Percentiles rank a stretch among this genome's conserved stretches.
These are phyloP conservation scores for Chrysemys picta DNA, from an alignment of 2,113 vertebrate genomes.

Conservation along the genomic window DNA sequence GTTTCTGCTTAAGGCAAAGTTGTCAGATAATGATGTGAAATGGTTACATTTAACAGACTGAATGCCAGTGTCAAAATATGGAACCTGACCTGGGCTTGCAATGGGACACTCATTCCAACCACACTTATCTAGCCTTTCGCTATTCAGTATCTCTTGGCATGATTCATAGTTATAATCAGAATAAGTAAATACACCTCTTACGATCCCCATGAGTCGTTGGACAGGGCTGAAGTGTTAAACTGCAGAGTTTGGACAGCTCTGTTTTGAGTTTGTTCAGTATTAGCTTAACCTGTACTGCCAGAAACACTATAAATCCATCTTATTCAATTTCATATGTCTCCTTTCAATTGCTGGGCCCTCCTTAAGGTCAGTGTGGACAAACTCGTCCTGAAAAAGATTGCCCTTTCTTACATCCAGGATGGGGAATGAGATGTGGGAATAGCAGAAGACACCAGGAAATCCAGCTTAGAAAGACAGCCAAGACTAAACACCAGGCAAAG, in stretches of 20 bases:
- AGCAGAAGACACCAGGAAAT: constrained; percentile 67
- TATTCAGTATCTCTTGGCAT: not conserved
- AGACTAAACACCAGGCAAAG: constrained; percentile 72
- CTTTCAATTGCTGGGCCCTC: constrained; percentile 56
- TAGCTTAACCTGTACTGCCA: constrained; percentile 77
- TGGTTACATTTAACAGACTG: constrained; percentile 27
- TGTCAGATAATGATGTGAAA: not conserved
- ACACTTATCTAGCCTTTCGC: not conserved
- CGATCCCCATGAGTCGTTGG: not conserved
- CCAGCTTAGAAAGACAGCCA: constrained; percentile 67
- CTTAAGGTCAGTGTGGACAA: constrained; percentile 37
- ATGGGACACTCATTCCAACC: constrained; percentile 41
- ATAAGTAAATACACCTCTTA: constrained; percentile 46
- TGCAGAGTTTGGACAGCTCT: constrained; percentile 48
- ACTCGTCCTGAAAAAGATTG: constrained; percentile 38
- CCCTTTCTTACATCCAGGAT: constrained; percentile 57
- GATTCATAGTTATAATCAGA: constrained; percentile 48
- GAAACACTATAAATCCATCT: constrained; percentile 72
- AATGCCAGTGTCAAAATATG: constrained; percentile 40
- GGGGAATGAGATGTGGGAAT: constrained; percentile 51
- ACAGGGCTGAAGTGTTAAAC: constrained; percentile 43
- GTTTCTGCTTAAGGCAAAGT: constrained; percentile 9
- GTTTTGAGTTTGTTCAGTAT: constrained; percentile 73
- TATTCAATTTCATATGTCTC: constrained; percentile 2
- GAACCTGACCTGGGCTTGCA: constrained; percentile 53